phyloP scores from a whole-genome alignment of 2,888 invertebrate species.

The Nomada ferruginata region DNA sequence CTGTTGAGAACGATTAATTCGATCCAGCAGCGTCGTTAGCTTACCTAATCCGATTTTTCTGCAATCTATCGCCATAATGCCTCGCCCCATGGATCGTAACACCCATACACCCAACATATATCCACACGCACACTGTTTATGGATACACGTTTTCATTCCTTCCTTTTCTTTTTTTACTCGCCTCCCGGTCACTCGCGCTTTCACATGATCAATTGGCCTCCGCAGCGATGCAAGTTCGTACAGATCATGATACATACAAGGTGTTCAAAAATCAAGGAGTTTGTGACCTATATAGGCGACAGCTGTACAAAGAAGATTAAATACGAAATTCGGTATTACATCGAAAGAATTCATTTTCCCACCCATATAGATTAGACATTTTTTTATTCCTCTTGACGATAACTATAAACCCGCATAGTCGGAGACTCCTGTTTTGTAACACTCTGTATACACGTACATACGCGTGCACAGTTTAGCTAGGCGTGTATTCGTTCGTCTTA shows the following conservation, averaged over 20 bases:
- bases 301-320: too few relatives aligned
- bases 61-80: neutral
- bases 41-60: neutral
- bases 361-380: too few relatives aligned
- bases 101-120: neutral
- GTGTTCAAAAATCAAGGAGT: too few relatives aligned
- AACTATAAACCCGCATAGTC: too few relatives aligned
- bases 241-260: constrained; percentile 2
- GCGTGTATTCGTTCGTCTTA: constrained; percentile 5
- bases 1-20: neutral
- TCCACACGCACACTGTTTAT: constrained; percentile 9
- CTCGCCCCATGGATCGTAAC: neutral
- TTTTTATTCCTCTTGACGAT: too few relatives aligned
- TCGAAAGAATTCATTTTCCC: too few relatives aligned
- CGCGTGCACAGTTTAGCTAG: neutral
- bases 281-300: too few relatives aligned
- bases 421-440: too few relatives aligned
- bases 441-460: too few relatives aligned
- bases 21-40: too few relatives aligned
- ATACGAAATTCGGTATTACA: too few relatives aligned
- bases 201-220: constrained; percentile 68
- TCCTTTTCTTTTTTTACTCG: constrained; percentile 36
- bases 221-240: constrained; percentile 39
- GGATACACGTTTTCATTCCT: constrained; percentile 26
- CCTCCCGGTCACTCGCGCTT: constrained; percentile 56